Percentiles rank a stretch among this genome's conserved stretches.
phyloP scores from a whole-genome alignment of 2,113 vertebrate species.

The Spilogale gracilis region DNA sequence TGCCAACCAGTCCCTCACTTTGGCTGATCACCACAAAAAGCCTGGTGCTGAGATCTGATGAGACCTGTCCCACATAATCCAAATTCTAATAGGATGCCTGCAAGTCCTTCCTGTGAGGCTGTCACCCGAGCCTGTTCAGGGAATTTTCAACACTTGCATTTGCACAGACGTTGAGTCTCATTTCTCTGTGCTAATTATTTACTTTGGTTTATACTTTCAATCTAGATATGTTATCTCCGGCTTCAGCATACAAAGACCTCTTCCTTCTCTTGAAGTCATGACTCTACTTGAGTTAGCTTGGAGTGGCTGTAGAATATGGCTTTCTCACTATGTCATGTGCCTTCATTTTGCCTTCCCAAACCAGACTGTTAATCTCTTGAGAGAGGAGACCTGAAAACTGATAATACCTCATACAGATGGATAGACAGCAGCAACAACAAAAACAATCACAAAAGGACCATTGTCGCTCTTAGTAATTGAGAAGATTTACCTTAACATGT shows the following conservation, averaged over 20 bases:
- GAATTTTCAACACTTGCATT: neutral
- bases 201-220: neutral
- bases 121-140: neutral
- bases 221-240: neutral
- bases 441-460: neutral
- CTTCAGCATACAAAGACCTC: neutral
- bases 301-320: neutral
- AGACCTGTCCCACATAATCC: neutral
- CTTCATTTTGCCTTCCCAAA: slow-evolving; percentile 18
- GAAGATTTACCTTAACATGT: slow-evolving; percentile 46
- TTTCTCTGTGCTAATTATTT: neutral
- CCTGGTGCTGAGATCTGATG: neutral
- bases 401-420: neutral
- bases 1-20: neutral
- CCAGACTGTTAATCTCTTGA: neutral
- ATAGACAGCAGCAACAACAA: neutral
- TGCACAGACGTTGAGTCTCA: neutral
- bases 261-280: neutral
- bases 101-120: neutral
- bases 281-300: neutral
- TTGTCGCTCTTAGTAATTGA: slow-evolving; percentile 24
- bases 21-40: neutral
- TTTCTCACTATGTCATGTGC: neutral
- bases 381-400: neutral
- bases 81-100: neutral